These are phyloP conservation scores for Atherix ibis DNA, from an alignment of 2,888 invertebrate genomes.

Conservation along the genomic window DNA sequence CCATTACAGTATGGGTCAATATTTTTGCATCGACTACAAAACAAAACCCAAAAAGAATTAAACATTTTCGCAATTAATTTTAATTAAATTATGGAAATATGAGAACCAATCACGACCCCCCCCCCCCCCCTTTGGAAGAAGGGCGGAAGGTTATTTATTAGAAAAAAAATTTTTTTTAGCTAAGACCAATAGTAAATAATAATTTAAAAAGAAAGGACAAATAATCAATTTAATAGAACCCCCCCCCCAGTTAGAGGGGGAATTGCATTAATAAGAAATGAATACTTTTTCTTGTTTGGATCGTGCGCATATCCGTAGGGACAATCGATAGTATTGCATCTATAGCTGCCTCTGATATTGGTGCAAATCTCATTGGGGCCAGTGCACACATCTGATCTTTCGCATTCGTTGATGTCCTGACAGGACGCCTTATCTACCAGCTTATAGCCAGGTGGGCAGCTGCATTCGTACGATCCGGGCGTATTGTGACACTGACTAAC, in stretches of 20 bases:
- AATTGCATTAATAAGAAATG: not conserved
- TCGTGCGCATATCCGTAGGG: slow-evolving; percentile 73
- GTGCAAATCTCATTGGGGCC: slow-evolving; percentile 65
- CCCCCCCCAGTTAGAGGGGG: not conserved
- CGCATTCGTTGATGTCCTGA: slow-evolving; percentile 66
- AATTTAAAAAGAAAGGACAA: not conserved
- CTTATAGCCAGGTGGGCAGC: slow-evolving; percentile 66
- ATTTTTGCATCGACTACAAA: slow-evolving; percentile 64
- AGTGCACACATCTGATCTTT: slow-evolving; percentile 32
- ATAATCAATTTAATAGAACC: no score
- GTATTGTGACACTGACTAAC: slow-evolving; percentile 70
- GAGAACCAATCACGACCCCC: no score
- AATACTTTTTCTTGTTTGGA: slow-evolving; percentile 60
- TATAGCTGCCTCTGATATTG: slow-evolving; percentile 76
- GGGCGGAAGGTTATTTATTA: slow-evolving; percentile 4
- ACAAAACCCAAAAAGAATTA: slow-evolving; percentile 7
- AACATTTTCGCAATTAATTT: no score
- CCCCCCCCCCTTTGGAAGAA: no score
- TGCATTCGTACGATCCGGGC: slow-evolving; percentile 69
- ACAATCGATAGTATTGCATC: slow-evolving; percentile 75
- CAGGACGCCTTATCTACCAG: slow-evolving; percentile 64
- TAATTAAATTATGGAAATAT: not conserved
- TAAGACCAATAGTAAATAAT: not conserved
- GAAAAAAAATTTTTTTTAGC: not conserved
- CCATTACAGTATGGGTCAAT: slow-evolving; percentile 52